These are phyloP conservation scores for Bemisia tabaci DNA, from an alignment of 1,140 invertebrate species.

Conservation along the genomic window DNA sequence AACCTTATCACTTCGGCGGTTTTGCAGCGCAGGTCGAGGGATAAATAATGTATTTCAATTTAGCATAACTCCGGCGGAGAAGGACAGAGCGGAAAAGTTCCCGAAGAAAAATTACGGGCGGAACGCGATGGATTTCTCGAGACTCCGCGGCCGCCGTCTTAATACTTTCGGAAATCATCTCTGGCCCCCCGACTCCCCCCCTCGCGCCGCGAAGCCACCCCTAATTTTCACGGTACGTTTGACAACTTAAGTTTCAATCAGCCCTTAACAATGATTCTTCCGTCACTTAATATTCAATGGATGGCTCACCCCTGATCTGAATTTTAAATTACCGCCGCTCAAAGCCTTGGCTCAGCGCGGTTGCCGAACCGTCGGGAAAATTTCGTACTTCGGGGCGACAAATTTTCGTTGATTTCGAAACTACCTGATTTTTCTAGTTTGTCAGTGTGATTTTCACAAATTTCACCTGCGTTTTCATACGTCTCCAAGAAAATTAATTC, in stretches of 20 bases:
- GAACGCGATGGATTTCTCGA: not conserved
- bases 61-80: too few relatives aligned
- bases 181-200: not conserved
- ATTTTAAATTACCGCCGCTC: conserved; percentile 1
- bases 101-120: not conserved
- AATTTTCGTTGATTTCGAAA: too few relatives aligned
- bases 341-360: too few relatives aligned
- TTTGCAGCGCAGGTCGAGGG: too few relatives aligned
- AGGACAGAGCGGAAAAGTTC: not conserved
- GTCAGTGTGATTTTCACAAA: too few relatives aligned
- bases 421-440: too few relatives aligned
- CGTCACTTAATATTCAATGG: not conserved
- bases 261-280: not conserved
- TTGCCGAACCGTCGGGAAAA: too few relatives aligned
- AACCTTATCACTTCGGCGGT: too few relatives aligned
- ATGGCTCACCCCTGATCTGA: not conserved
- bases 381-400: too few relatives aligned
- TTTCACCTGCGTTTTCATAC: too few relatives aligned
- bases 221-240: not conserved
- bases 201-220: not conserved
- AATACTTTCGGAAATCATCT: not conserved
- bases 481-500: too few relatives aligned
- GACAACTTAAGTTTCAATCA: not conserved
- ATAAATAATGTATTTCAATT: too few relatives aligned
- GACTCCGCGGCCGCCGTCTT: not conserved